Evolutionary conservation across 2,888 invertebrate species (phyloP), one percentile per base, ranked within the genome.

Genomic region (Rotaria socialis): DNA sequence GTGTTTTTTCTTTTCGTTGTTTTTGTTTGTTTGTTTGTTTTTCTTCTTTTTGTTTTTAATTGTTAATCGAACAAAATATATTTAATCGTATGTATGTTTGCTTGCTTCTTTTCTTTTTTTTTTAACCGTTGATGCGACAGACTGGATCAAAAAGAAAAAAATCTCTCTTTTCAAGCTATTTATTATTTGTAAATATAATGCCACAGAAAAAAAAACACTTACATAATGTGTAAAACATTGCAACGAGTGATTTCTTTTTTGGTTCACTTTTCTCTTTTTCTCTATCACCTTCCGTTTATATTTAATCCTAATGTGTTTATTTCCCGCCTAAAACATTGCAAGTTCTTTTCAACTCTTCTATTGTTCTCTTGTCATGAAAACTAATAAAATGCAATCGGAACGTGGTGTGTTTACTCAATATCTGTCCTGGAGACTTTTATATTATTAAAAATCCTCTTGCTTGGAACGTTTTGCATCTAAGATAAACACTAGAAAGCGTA

Each of bases 281-380:
- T 67, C 27, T 67, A 16, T 27, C 35, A 8, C 67, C 67, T 35
- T 67, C 67, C 67, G 67, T 67, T 67, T 67, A 67, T 67, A 67
- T 67, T 67, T 67, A 67, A 67, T 67, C 67, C 67, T 67, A 27
- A 67, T 67, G 35, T 35, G 67, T 67, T 67, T 67, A 67, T 67
- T 27, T 67, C 67, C 67, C 67, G 67, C 67, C 67, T 35, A 67
- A 67, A 4, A 67, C 67, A 67, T 67, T 67, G 67, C 67, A 67
- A 35, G 67, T 67, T 67, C 67, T 35, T 67, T 67, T 35, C 16
- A 14, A 52, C 11, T 19, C 11, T 60, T n/a, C 2, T 35, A 14
- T 67, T 67, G 6, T 55, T 67, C 35, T 67, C 67, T 67, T 67
- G 67, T 67, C 67, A 67, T 67, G 67, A 67, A 67, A 67, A 67